Conservation (phyloP, 2,888 invertebrate species). For the Carterocephalus palaemon region DNA sequence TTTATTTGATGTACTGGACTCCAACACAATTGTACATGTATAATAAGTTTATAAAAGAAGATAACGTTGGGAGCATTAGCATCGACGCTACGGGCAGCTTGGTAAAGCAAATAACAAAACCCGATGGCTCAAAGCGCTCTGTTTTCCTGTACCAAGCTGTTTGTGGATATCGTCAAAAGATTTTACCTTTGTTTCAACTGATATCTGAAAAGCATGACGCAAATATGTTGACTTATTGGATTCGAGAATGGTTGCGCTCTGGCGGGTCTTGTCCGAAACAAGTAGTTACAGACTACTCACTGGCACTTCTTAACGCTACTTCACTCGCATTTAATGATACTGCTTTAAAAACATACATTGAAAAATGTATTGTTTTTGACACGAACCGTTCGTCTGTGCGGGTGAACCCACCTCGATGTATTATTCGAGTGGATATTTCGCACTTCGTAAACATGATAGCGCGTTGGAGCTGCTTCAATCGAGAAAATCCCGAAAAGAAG, state of each 20-base stretch:
- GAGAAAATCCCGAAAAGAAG: conserved; percentile 1
- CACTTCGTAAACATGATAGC: no score
- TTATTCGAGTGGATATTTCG: no score
- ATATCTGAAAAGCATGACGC: conserved; percentile 9
- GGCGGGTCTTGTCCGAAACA: conserved; percentile 3
- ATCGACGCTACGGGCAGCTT: conserved; percentile 14
- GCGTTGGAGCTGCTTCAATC: no score
- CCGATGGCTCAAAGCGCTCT: conserved; percentile 7
- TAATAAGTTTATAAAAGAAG: conserved; percentile 10
- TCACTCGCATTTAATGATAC: no score
- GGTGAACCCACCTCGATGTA: no score
- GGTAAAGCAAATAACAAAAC: conserved; percentile 12
- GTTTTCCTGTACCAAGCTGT: conserved; percentile 1
- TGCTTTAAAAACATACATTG: no score
- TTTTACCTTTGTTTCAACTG: conserved; percentile 6
- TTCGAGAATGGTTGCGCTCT: conserved; percentile 4
- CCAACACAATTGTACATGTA: neutral
- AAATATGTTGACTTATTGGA: conserved; percentile 10
- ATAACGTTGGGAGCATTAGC: conserved; percentile 1
- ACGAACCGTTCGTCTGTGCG: no score
- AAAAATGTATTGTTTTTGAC: no score
- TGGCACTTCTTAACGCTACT: conserved; percentile 1
- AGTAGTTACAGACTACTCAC: conserved; percentile 15
- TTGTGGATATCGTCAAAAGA: neutral
- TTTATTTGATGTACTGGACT: neutral